These are phyloP conservation scores for Peromyscus leucopus DNA, from an alignment of 2,113 vertebrate species.

Conservation along the genomic window DNA sequence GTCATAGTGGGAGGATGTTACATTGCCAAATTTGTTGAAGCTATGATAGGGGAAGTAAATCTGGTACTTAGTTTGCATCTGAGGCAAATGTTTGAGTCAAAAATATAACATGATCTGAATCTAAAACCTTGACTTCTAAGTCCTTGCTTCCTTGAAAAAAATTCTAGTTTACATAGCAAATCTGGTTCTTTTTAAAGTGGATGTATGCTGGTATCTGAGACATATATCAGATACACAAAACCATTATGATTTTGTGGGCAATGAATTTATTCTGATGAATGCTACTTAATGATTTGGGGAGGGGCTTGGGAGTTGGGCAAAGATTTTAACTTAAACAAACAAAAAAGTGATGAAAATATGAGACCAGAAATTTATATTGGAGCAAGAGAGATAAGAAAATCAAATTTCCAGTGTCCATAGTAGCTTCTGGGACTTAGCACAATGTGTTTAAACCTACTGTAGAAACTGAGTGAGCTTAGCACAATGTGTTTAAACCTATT, in stretches of 20 bases:
- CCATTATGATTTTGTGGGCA: neutral
- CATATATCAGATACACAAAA: neutral
- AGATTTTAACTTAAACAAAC: neutral
- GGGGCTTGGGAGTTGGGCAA: neutral
- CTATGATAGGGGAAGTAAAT: neutral
- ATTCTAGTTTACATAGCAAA: neutral
- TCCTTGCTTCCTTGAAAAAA: neutral
- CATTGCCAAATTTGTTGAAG: neutral
- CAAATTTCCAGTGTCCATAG: neutral
- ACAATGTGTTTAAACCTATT: neutral
- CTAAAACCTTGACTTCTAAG: neutral
- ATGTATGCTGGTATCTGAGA: neutral
- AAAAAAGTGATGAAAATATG: neutral
- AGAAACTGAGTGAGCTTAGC: no score
- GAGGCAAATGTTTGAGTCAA: neutral
- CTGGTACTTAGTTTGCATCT: neutral
- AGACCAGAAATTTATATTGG: neutral
- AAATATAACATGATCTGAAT: neutral
- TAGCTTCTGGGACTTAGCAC: neutral
- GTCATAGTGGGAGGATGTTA: neutral
- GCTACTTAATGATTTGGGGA: neutral
- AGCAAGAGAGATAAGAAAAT: neutral
- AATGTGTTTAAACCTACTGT: neutral
- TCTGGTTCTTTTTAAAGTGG: constrained; percentile 10
- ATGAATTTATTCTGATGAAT: neutral